phyloP scores from a whole-genome alignment of 1,140 invertebrate species.

The Chymomyza costata region DNA sequence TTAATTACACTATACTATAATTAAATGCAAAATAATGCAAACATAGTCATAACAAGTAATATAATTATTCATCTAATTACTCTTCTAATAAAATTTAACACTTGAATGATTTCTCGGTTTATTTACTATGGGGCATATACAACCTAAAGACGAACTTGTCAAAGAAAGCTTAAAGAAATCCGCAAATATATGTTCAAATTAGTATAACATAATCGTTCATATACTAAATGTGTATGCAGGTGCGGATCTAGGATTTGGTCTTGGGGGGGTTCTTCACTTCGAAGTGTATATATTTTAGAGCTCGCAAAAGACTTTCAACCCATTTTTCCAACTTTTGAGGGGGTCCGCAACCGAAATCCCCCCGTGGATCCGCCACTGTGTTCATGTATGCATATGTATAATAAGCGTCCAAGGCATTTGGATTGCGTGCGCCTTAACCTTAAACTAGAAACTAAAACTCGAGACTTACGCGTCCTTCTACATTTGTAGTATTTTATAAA shows the following conservation, averaged over 20 bases:
- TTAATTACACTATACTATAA: constrained; percentile 24
- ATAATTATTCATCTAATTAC: neutral
- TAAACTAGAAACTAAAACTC: constrained; percentile 37
- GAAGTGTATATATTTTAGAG: no score
- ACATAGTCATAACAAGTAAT: constrained; percentile 21
- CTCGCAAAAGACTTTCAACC: no score
- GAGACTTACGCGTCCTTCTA: no score
- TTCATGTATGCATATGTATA: constrained; percentile 2
- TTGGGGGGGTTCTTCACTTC: no score
- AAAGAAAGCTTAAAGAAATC: constrained; percentile 19
- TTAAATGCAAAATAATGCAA: constrained; percentile 46
- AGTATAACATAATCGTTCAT: no score
- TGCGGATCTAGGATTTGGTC: no score
- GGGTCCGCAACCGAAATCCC: no score
- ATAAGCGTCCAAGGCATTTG: constrained; percentile 6
- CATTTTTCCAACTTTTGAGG: no score
- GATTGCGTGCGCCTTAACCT: constrained; percentile 28
- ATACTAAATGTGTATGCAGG: no score
- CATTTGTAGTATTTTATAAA: no score
- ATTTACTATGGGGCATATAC: constrained; percentile 1
- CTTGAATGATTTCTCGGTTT: constrained; percentile 27
- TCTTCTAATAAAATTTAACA: constrained; percentile 24
- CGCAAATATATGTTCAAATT: no score
- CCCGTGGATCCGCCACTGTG: constrained; percentile 33
- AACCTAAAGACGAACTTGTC: constrained; percentile 5